Evolutionary conservation across 2,797 vertebrate species (phyloP), one percentile per base, ranked within the genome.

Genomic region (Hemitrygon akajei): DNA sequence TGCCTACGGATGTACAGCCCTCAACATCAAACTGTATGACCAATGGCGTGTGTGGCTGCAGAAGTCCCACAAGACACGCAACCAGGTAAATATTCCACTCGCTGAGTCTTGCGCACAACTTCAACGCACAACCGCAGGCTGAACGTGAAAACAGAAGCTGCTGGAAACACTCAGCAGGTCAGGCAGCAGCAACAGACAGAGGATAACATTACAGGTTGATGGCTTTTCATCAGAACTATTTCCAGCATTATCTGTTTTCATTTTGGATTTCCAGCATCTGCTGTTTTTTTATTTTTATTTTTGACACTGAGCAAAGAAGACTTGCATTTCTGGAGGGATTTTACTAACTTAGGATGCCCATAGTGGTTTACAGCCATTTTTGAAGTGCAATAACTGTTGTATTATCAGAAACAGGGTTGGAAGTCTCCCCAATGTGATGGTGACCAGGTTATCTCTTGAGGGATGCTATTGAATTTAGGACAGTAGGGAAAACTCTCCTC

Each of bases 21-120:
- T 99, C 95, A 99, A 98, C 96, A 99, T 99, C 97, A 99, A 99
- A 95, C 96, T 99, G 93, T 99, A 99, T 63, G 99, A 99, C 97
- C 99, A 99, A 97, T 99, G 99, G 99, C 96, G 99, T 71, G 98
- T 98, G 95, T 98, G 98, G 97, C 98, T 99, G 97, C 99, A 99
- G 97, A 99, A 99, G 96, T 98, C 98, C 60, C 98, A 99, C 96
- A 99, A 99, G 97, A 96, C 98, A 94, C 98, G 98, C 96, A 98
- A 99, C 98, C 99, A 98, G 98, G 98, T 98, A 97, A 97, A 97
- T 97, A 97, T 97, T 7, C 2, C 10, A 47, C 40, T 92, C 18
- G 20, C 63, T 1, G 18, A 3, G 1, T 37, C n/a, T 66, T 47
- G 47, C 47, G 47, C 47, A 2, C 47, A 47, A 47, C 47, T 34